Evolutionary conservation across 92 coral and sea anemone species (phyloP), one percentile per base, ranked within the genome.

Genomic region (Paragorgia papillata): DNA sequence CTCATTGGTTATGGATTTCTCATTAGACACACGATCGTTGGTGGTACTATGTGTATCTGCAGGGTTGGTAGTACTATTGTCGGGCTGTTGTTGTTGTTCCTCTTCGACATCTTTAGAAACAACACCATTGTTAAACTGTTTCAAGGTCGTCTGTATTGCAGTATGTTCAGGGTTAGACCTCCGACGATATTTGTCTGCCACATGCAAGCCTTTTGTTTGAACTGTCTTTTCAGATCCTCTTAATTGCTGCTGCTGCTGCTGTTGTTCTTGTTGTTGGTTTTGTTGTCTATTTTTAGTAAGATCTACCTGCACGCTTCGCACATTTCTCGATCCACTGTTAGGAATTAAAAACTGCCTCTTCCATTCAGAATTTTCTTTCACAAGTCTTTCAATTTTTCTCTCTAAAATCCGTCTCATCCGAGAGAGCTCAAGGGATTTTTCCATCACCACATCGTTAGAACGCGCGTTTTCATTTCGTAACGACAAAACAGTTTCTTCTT

Each of bases 401-500:
- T 94, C 98, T 14, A 91, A 69, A 13, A 86, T 79, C 57, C 95
- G 82, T 76, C 82, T 88, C 1, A 88, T 86, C 18, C 92, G 90
- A 2, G 98, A 94, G 27, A 94, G 88, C 57, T 94, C 98, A 19
- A 91, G 82, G 0, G 98, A 87, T 39, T 90, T 94, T 64, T 94
- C 98, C 98, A 94, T 94, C 17, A 92, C 98, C 84, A 94, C 74
- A 62, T 94, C 98, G 44, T 85, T 94, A 0, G 89, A 83, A 49
- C 75, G 79, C 14, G 98, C 98, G 55, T 86, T 86, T 33, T 87
- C 89, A 25, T 80, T 88, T 39, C 84, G 78, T 57, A 94, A 27
- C 19, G 86, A 88, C 28, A 84, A 74, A 13, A 82, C 68, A 24
- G 63, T 79, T 27, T 89, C 86, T 46, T 83, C 87, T 20, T 87